phyloP scores from a whole-genome alignment of 1,140 invertebrate genomes.

The Lerema accius region DNA sequence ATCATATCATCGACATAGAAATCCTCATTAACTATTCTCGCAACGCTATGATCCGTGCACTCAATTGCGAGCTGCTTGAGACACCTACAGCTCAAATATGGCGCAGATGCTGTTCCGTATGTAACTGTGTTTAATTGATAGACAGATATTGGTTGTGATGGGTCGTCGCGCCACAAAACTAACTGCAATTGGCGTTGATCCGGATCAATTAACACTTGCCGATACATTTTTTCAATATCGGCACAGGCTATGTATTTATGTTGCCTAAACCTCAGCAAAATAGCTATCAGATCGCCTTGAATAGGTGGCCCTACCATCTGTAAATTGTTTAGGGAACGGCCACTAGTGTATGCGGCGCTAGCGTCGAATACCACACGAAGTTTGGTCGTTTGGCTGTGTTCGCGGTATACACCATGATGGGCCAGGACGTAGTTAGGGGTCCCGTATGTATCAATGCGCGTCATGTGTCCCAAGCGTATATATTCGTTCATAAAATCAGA shows the following conservation, averaged over 20 bases:
- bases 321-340: slow-evolving; percentile 32
- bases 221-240: slow-evolving; percentile 40
- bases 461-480: slow-evolving; percentile 48
- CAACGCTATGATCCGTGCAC: slow-evolving; percentile 29
- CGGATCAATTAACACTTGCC: slow-evolving; percentile 1
- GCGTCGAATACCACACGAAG: slow-evolving; percentile 55
- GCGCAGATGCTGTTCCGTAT: slow-evolving; percentile 32
- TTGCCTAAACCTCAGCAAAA: slow-evolving; percentile 39
- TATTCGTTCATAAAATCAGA: slow-evolving; percentile 54
- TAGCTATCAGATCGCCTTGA: slow-evolving; percentile 34
- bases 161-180: slow-evolving; percentile 32
- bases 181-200: slow-evolving; percentile 20
- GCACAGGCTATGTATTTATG: slow-evolving; percentile 32
- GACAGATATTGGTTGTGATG: slow-evolving; percentile 11
- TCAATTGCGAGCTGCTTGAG: slow-evolving; percentile 20
- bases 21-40: slow-evolving; percentile 28
- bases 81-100: slow-evolving; percentile 17
- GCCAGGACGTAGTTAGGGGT: slow-evolving; percentile 57
- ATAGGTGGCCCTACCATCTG: slow-evolving; percentile 31
- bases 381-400: slow-evolving; percentile 50
- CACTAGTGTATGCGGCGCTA: neutral
- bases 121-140: slow-evolving; percentile 28
- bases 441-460: neutral
- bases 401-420: slow-evolving; percentile 62
- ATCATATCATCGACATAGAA: slow-evolving; percentile 39